phyloP scores from a whole-genome alignment of 2,113 vertebrate genomes.

The Noturus placidus region DNA sequence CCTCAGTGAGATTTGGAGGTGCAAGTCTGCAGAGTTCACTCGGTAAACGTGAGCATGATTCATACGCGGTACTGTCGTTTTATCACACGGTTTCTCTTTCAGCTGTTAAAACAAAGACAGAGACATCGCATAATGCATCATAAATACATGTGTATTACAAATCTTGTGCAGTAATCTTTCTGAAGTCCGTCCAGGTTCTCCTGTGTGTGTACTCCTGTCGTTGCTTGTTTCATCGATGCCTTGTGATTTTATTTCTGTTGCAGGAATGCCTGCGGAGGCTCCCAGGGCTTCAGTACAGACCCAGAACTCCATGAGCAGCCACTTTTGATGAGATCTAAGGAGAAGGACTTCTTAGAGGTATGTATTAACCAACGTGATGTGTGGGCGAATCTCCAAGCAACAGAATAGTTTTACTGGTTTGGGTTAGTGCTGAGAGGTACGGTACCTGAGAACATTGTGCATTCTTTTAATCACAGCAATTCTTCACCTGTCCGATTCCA shows the following conservation, averaged over 20 bases:
- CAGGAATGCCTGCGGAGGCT: slow-evolving; percentile 43
- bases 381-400: background rate
- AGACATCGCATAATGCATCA: background rate
- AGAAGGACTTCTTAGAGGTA: slow-evolving; percentile 40
- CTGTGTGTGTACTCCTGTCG: background rate
- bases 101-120: background rate
- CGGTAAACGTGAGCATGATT: slow-evolving; percentile 15
- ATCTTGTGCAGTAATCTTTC: background rate
- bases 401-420: slow-evolving; percentile 9
- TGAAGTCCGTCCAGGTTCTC: background rate
- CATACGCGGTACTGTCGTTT: background rate
- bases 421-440: background rate
- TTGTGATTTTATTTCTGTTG: slow-evolving; percentile 22
- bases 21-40: background rate
- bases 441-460: background rate
- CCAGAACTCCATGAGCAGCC: slow-evolving; percentile 3
- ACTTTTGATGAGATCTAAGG: slow-evolving; percentile 46
- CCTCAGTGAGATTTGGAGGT: slow-evolving; percentile 14
- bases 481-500: background rate
- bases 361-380: background rate
- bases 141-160: background rate
- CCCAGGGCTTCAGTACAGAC: slow-evolving; percentile 11
- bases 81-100: background rate
- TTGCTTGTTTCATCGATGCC: slow-evolving; percentile 34
- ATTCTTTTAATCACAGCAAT: background rate